Base-by-base conservation (phyloP, 2,113 vertebrate genomes). In the Rana temporaria region DNA sequence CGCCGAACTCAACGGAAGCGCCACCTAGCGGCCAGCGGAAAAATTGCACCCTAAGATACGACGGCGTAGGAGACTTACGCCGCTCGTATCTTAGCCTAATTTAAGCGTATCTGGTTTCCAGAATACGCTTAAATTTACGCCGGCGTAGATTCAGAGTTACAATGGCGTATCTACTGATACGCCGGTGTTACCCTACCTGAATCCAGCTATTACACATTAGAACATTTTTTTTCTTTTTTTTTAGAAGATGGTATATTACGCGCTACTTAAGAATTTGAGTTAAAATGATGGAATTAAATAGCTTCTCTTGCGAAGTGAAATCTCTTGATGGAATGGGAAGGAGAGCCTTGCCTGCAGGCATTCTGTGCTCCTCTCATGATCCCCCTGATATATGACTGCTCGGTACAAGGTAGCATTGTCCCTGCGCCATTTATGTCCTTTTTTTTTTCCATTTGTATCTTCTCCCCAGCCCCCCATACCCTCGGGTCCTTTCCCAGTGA, bases 381-480 rank as follows among this genome's bases (percentile, higher is more conserved):
- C 62, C 56, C 34, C 19, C 81, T 83, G 81, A 83, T 83, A 83
- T 83, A 83, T 83, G 68, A 59, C 70, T 56, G 64, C 73, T 22
- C 63, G 60, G 71, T 76, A 83, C 81, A 83, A 76, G 71, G 71
- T 76, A 56, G 81, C 52, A 83, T 83, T 83, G 81, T 83, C 81
- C 42, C 70, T 82, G 59, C 17, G 66, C 68, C 56, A 60, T 71
- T 60, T 81, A 81, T 81, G 77, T 30, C 48, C 59, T 60, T 82
- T 55, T 81, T 63, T 60, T 82, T 74, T 42, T 74, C 18, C 60
- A 82, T 75, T 65, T 76, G 71, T 57, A 53, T 66, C 71, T 72
- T 24, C 42, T 74, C 71, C 34, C 81, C 71, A 48, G n/a, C 81
- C 81, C 38, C 80, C 81, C 81, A 75, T 67, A n/a, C 52, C 81